A percentile compares a stretch with the other conserved stretches of the same genome.
These are phyloP conservation scores for Lordiphosa fenestrarum DNA, from an alignment of 2,888 invertebrate species.

Conservation along the genomic window DNA sequence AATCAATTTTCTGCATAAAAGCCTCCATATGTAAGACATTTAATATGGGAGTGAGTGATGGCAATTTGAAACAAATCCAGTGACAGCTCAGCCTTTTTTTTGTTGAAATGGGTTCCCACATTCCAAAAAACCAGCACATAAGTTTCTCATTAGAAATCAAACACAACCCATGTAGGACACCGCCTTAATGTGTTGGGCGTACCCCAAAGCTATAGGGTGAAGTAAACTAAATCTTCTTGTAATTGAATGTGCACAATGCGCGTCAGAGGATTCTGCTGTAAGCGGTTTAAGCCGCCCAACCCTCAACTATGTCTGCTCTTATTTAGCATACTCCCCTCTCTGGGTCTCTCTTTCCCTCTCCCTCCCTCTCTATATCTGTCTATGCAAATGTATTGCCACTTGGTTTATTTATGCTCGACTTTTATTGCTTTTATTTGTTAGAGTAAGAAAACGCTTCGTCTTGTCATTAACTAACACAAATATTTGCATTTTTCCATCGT, in stretches of 20 bases:
- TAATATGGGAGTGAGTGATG: too few relatives aligned
- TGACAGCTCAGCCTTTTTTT: too few relatives aligned
- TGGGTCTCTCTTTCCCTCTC: not conserved
- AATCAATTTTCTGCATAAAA: constrained; percentile 15
- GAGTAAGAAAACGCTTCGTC: constrained; percentile 43
- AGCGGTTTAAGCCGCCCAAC: constrained; percentile 6
- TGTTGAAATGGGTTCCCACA: too few relatives aligned
- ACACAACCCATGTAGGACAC: constrained; percentile 13
- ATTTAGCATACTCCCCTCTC: constrained; percentile 6
- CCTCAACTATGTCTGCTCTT: constrained; percentile 2
- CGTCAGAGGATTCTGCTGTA: not conserved
- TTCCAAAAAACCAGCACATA: not conserved
- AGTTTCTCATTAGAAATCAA: constrained; percentile 7
- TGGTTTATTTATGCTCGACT: constrained; percentile 39
- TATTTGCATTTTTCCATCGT: constrained; percentile 24
- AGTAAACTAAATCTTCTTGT: constrained; percentile 46
- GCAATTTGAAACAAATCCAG: too few relatives aligned
- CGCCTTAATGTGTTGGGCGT: constrained; percentile 35
- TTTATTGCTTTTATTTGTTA: constrained; percentile 58
- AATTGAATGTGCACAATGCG: constrained; percentile 50
- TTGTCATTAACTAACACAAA: constrained; percentile 37
- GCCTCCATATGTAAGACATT: too few relatives aligned
- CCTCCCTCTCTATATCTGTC: not conserved
- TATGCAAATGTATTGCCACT: constrained; percentile 41
- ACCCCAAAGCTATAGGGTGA: constrained; percentile 12